Evolutionary conservation across 2,113 vertebrate genomes (phyloP).

Genomic region (Zapornia atra): DNA sequence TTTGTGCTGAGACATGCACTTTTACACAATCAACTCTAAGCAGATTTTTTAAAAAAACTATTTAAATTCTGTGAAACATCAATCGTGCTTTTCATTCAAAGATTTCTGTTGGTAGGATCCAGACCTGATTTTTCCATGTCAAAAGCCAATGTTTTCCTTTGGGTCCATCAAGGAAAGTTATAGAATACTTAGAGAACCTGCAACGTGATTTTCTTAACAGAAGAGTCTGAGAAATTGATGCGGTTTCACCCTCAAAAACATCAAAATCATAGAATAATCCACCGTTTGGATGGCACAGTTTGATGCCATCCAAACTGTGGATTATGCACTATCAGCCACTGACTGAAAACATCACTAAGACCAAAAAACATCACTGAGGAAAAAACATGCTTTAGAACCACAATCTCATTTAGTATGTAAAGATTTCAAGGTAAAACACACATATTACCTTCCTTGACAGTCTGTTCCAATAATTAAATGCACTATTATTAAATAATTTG

Average conservation of each 20-base stretch:
- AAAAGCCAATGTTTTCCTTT: neutral
- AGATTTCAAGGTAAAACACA: neutral
- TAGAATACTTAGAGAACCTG: neutral
- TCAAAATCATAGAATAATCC: neutral
- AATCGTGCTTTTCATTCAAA: neutral
- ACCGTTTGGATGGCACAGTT: no score
- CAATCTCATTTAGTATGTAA: neutral
- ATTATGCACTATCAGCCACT: neutral
- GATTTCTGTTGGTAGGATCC: neutral
- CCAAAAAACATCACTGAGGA: neutral
- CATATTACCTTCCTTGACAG: neutral
- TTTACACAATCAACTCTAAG: neutral
- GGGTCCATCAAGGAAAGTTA: neutral
- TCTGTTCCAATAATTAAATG: neutral
- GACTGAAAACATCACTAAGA: neutral
- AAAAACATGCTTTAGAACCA: neutral
- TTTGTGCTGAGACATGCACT: neutral
- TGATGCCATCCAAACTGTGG: neutral
- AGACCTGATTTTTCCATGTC: neutral
- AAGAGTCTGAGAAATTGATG: neutral
- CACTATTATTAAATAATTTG: neutral
- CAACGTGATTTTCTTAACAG: neutral
- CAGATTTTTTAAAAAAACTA: neutral
- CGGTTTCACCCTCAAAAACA: neutral
- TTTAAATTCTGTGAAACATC: neutral